Base-by-base conservation (phyloP, 1,140 invertebrate species). In the Tetramorium parvispinum region DNA sequence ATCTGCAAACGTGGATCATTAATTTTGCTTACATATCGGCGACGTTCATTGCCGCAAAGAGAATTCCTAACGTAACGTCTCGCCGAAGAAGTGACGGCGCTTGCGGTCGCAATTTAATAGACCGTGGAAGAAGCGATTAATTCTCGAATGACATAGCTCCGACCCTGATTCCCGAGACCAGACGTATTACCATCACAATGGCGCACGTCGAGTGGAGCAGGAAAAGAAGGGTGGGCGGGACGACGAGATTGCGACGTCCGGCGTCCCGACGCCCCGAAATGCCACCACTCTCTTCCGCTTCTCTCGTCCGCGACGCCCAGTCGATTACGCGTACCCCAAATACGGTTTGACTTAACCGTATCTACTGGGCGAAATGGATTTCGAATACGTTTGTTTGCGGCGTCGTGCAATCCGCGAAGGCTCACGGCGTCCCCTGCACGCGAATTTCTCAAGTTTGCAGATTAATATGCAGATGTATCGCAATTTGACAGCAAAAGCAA, bases 161-260 rank as follows among this genome's bases (percentile, higher is more conserved):
- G 51, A 57, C 53, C 85, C 78, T 73, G 71, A 55, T 86, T 83
- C 53, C 46, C 57, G 24, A 32, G 32, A 65, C 75, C 65, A 89
- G 90, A 63, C 82, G 70, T 91, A 94, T 94, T 94, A 93, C 85
- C 93, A 94, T 94, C 88, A 94, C 91, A 94, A 94, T 93, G 87
- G 89, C 37, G 87, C 55, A 89, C 87, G 85, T 89, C 79, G 86
- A 87, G 89, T 86, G 86, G 89, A 57, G 77, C 82, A 32, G 71
- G 71, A 87, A 71, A 90, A 89, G 92, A 90, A 89, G 89, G 82
- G 87, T 91, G 92, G 93, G 93, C 92, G 93, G 92, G 90, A 92
- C 92, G 91, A 87, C 85, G 91, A 92, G 92, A 94, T 94, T 93
- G 92, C 92, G 89, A 93, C 91, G 93, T 93, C 93, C 93, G 93